Conservation (phyloP, 2,113 vertebrate genomes). For the human (Homo sapiens) region DNA sequence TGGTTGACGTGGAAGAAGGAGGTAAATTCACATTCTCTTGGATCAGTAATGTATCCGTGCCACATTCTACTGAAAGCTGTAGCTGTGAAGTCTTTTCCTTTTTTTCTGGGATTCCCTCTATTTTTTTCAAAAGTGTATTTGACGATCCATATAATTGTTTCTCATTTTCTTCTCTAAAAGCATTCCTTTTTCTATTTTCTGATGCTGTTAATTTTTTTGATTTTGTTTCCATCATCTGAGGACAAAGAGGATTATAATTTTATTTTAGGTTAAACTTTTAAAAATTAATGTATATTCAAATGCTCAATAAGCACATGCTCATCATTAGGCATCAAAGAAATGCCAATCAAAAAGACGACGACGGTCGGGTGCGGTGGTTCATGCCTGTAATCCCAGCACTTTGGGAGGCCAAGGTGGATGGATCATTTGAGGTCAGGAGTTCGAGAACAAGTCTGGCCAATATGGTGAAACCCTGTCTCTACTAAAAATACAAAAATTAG, state of each 20-base stretch:
- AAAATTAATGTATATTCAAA: neutral
- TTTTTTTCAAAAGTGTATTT: constrained; percentile 53
- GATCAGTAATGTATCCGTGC: neutral
- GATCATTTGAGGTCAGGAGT: too few relatives aligned
- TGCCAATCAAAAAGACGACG: neutral
- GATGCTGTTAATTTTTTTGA: constrained; percentile 35
- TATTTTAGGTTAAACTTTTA: neutral
- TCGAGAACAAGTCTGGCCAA: too few relatives aligned
- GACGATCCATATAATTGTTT: constrained; percentile 10
- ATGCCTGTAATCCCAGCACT: too few relatives aligned
- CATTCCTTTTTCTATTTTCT: constrained; percentile 67
- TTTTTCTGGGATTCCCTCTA: constrained; percentile 49
- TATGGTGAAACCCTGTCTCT: too few relatives aligned
- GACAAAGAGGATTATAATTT: constrained; percentile 34
- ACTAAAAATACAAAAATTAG: too few relatives aligned
- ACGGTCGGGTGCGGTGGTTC: too few relatives aligned
- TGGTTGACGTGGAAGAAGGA: neutral
- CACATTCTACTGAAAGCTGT: constrained; percentile 20
- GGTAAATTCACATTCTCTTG: constrained; percentile 8
- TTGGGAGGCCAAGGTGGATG: too few relatives aligned
- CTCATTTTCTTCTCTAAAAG: constrained; percentile 58
- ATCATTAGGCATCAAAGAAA: neutral
- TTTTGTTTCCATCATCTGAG: constrained; percentile 68
- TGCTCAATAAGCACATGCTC: neutral
- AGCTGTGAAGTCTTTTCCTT: constrained; percentile 49